A percentile compares a stretch with the other conserved stretches of the same genome.
phyloP scores from a whole-genome alignment of 2,888 invertebrate genomes.

The Acronicta aceris region DNA sequence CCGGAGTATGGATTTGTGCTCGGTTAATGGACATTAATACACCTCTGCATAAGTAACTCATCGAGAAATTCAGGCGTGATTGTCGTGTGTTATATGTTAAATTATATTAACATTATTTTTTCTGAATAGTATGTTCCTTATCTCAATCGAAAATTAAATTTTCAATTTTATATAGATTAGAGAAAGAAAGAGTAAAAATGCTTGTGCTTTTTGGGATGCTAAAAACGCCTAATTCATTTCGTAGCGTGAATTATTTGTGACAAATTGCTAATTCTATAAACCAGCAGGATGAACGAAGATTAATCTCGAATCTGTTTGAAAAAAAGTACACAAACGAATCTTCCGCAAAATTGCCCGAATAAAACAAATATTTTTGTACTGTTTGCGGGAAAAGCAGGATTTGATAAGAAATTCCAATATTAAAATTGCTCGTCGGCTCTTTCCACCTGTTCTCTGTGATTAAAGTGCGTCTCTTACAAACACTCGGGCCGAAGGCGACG shows the following conservation, averaged over 20 bases:
- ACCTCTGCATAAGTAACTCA: too few relatives aligned
- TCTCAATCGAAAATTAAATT: too few relatives aligned
- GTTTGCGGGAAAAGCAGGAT: conserved; percentile 67
- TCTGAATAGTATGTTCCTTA: too few relatives aligned
- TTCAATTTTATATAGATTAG: too few relatives aligned
- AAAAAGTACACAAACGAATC: conserved; percentile 53
- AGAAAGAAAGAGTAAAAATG: too few relatives aligned
- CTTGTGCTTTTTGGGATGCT: too few relatives aligned
- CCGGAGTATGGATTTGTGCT: too few relatives aligned
- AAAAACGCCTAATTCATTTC: neutral
- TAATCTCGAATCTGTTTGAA: conserved; percentile 47
- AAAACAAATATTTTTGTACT: conserved; percentile 63
- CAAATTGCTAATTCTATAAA: conserved; percentile 41
- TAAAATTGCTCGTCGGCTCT: conserved; percentile 79
- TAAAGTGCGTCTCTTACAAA: conserved; percentile 83
- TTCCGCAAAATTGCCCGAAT: conserved; percentile 53
- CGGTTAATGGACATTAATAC: too few relatives aligned
- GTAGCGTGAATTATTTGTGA: conserved; percentile 23
- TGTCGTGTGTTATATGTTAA: too few relatives aligned
- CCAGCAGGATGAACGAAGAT: conserved; percentile 43
- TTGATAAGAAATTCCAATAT: conserved; percentile 84
- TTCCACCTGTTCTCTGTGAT: conserved; percentile 84
- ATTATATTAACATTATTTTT: too few relatives aligned
- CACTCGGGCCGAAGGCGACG: conserved; percentile 70
- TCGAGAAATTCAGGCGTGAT: too few relatives aligned